phyloP scores from a whole-genome alignment of 2,113 vertebrate genomes.

The Tympanuchus pallidicinctus region DNA sequence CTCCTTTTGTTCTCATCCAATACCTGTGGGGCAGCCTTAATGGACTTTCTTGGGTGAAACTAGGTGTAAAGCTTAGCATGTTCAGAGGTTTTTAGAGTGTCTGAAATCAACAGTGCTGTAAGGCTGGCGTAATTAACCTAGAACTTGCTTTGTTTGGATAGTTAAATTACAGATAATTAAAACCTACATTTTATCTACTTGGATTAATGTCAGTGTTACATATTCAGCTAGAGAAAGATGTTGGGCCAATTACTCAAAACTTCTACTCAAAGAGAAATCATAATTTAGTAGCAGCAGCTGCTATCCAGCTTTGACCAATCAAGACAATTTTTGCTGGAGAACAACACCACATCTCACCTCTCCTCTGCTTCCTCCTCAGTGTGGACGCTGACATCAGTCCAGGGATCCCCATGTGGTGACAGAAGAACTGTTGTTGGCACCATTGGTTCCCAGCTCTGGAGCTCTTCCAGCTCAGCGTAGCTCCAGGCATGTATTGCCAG shows the following conservation, averaged over 20 bases:
- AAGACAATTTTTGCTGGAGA: neutral
- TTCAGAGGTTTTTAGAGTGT: neutral
- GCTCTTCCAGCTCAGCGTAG: neutral
- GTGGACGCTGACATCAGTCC: neutral
- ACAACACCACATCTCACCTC: accelerated
- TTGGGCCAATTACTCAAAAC: neutral
- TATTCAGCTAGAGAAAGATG: neutral
- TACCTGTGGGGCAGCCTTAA: neutral
- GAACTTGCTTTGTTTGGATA: neutral
- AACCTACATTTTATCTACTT: neutral
- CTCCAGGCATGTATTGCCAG: neutral
- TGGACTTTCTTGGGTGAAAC: neutral
- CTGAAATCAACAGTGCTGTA: neutral
- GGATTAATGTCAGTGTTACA: neutral
- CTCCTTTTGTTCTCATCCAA: neutral
- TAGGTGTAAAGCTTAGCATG: neutral
- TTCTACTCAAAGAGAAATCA: neutral
- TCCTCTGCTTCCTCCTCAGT: neutral
- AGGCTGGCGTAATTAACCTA: neutral
- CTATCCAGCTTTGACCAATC: neutral
- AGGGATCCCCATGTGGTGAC: accelerated
- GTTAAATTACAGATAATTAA: neutral
- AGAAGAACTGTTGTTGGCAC: neutral
- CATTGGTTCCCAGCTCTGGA: neutral
- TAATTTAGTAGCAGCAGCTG: neutral